Evolutionary conservation across 1,140 invertebrate genomes (phyloP).

Genomic region (Drosophila repletoides): DNA sequence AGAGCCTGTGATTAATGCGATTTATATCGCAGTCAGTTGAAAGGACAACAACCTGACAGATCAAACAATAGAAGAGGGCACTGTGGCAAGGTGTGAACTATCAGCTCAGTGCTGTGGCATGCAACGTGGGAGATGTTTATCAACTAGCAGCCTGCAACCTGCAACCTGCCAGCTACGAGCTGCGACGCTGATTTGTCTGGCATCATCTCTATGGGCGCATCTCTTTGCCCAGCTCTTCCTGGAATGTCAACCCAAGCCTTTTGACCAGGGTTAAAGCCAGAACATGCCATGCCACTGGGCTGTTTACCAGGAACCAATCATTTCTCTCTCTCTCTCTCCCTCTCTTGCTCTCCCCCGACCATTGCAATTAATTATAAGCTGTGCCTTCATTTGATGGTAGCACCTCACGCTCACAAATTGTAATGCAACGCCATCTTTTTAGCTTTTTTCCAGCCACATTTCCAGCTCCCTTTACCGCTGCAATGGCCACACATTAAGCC

Average conservation of each 20-base stretch:
- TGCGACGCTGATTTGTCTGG: conserved; percentile 68
- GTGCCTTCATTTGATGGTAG: conserved; percentile 64
- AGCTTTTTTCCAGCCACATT: no score
- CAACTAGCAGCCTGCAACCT: no score
- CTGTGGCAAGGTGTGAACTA: conserved; percentile 61
- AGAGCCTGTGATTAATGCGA: conserved; percentile 63
- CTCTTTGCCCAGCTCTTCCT: background rate
- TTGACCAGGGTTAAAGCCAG: no score
- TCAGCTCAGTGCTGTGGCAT: conserved; percentile 39
- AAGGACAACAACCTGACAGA: conserved; percentile 46
- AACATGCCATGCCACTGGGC: conserved; percentile 47
- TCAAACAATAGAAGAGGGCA: conserved; percentile 19
- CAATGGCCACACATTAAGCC: conserved; percentile 12
- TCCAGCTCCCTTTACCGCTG: background rate
- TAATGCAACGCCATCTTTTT: conserved; percentile 30
- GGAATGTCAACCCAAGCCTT: background rate
- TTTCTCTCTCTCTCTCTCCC: no score
- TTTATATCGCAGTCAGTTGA: conserved; percentile 60
- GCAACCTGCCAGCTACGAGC: no score
- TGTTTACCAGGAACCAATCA: conserved; percentile 75
- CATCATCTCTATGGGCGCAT: background rate
- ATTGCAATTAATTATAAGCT: conserved; percentile 74
- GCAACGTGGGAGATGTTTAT: conserved; percentile 47
- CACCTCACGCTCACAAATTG: conserved; percentile 46
- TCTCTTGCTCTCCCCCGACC: no score